phyloP scores from a whole-genome alignment of 2,113 vertebrate genomes.

The Ia io region DNA sequence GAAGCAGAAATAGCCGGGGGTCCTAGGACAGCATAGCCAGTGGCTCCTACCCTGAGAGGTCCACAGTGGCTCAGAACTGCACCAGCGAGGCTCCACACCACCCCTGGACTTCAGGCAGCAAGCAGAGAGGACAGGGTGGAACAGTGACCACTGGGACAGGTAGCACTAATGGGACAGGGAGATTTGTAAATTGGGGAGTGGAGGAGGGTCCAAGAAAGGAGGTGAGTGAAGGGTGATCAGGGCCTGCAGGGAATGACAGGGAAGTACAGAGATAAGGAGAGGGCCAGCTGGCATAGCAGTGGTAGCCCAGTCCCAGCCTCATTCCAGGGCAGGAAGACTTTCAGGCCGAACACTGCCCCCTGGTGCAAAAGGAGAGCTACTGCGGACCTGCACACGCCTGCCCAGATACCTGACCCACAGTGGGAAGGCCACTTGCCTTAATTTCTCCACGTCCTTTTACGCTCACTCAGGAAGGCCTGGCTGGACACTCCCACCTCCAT shows the following conservation, averaged over 20 bases:
- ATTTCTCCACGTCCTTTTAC: neutral
- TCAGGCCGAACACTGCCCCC: conserved; percentile 54
- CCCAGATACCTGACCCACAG: fast-evolving
- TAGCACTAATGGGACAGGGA: neutral
- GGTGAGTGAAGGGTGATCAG: neutral
- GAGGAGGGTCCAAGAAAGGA: neutral
- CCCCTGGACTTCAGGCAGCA: neutral
- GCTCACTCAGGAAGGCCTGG: neutral
- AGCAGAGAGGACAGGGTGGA: neutral
- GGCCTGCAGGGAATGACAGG: neutral
- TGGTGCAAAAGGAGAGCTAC: conserved; percentile 32
- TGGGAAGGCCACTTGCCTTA: neutral
- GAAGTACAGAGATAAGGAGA: neutral
- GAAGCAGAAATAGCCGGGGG: fast-evolving
- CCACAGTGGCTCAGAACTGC: fast-evolving
- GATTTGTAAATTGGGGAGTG: neutral
- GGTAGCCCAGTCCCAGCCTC: neutral
- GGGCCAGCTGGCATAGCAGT: neutral
- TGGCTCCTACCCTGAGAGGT: neutral
- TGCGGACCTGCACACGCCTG: fast-evolving
- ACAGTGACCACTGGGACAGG: neutral
- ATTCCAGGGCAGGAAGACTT: neutral
- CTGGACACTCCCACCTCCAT: neutral
- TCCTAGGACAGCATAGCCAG: neutral
- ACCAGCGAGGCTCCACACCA: neutral